A percentile compares a stretch with the other conserved stretches of the same genome.
Evolutionary conservation across 2,888 invertebrate genomes (phyloP).

Genomic region (Diachrysia chrysitis): DNA sequence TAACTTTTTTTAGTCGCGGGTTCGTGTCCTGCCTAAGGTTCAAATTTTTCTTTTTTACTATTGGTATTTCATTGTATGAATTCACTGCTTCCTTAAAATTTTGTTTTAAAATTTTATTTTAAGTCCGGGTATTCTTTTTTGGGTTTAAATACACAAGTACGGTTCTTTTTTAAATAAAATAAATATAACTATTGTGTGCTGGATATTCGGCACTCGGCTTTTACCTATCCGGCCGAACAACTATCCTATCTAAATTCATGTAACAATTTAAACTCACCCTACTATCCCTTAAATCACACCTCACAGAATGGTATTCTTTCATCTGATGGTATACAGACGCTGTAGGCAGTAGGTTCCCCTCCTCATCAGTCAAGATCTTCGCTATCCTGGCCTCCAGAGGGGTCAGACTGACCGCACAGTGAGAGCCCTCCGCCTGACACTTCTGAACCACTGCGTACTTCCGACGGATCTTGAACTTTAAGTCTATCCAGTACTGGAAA

Average conservation of each 20-base stretch:
- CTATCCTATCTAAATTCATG: neutral
- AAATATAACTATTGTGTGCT: too few relatives aligned
- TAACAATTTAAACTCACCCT: slow-evolving; percentile 28
- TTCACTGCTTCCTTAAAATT: too few relatives aligned
- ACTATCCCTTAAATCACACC: slow-evolving; percentile 27
- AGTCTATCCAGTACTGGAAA: slow-evolving; percentile 60
- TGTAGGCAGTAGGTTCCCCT: slow-evolving; percentile 54
- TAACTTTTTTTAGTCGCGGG: too few relatives aligned
- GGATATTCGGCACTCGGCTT: too few relatives aligned
- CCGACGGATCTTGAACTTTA: slow-evolving; percentile 59
- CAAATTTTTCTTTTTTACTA: too few relatives aligned
- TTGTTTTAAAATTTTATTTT: too few relatives aligned
- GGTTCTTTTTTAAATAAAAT: too few relatives aligned
- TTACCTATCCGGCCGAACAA: too few relatives aligned
- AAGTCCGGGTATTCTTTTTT: too few relatives aligned
- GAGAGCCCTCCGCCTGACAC: slow-evolving; percentile 35
- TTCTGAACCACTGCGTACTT: slow-evolving; percentile 49
- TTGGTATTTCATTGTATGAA: too few relatives aligned
- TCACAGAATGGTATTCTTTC: slow-evolving; percentile 15
- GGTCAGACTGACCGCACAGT: slow-evolving; percentile 38
- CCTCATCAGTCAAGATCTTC: slow-evolving; percentile 55
- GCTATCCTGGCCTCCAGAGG: slow-evolving; percentile 53
- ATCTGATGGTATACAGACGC: slow-evolving; percentile 43
- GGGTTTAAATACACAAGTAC: too few relatives aligned
- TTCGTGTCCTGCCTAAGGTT: too few relatives aligned